Conservation (phyloP, 1,140 invertebrate genomes). For the Lordiphosa collinella region DNA sequence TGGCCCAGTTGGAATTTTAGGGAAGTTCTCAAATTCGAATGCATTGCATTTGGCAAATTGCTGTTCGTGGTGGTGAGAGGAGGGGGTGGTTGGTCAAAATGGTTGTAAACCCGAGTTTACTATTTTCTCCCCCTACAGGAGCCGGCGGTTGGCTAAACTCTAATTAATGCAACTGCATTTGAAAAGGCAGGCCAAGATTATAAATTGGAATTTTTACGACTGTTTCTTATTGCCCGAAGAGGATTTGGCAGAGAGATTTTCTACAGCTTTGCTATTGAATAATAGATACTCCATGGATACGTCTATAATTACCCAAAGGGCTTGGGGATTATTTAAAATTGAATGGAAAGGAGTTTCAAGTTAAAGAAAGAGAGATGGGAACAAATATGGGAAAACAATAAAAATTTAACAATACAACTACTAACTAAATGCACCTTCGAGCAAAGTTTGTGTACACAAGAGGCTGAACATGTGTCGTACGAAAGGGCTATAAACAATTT, state of each 20-base stretch:
- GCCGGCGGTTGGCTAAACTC: background rate
- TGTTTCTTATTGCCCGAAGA: background rate
- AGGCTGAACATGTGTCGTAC: no score
- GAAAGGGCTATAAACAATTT: no score
- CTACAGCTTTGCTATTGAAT: slow-evolving; percentile 1
- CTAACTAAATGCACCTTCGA: no score
- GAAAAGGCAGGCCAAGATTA: background rate
- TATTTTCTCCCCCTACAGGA: slow-evolving; percentile 1
- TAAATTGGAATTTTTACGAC: background rate
- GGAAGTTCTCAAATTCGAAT: slow-evolving; percentile 1
- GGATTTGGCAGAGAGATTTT: background rate
- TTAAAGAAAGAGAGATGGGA: no score
- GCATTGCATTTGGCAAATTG: slow-evolving; percentile 60
- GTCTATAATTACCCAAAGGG: background rate
- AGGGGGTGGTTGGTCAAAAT: slow-evolving; percentile 1
- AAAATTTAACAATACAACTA: no score
- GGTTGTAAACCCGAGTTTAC: background rate
- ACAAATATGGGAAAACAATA: no score
- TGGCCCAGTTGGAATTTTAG: slow-evolving; percentile 6
- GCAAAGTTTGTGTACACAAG: no score
- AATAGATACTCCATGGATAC: background rate
- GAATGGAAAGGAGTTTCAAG: no score
- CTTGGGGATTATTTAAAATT: background rate
- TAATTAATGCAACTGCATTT: slow-evolving; percentile 4
- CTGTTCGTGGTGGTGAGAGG: slow-evolving; percentile 10